These are phyloP conservation scores for Oppia nitens DNA, from an alignment of 1,140 invertebrate species.

Conservation along the genomic window DNA sequence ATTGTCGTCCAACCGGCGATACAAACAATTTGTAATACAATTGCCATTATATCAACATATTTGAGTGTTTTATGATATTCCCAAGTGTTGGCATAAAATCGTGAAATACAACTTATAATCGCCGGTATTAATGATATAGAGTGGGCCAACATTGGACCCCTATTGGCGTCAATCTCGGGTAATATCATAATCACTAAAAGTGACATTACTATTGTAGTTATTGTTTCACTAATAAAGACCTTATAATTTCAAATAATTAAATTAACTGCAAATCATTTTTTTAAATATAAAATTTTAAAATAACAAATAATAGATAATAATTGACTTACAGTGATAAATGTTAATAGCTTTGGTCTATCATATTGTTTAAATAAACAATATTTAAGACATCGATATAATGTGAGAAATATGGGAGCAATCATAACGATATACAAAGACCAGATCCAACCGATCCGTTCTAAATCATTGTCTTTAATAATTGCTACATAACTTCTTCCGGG, in stretches of 20 bases:
- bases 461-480: conserved; percentile 30
- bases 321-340: conserved; percentile 19
- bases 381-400: conserved; percentile 57
- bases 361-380: conserved; percentile 67
- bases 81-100: too few species aligned
- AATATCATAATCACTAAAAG: conserved; percentile 30
- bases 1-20: conserved; percentile 60
- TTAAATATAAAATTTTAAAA: too few species aligned
- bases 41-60: conserved; percentile 30
- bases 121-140: conserved; percentile 28
- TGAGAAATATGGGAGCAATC: conserved; percentile 66
- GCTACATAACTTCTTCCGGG: conserved; percentile 14
- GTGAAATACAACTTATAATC: conserved; percentile 36
- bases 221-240: conserved; percentile 27
- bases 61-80: too few species aligned
- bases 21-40: conserved; percentile 47
- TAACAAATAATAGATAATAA: neutral
- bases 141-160: conserved; percentile 27
- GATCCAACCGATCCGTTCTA: conserved; percentile 73
- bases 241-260: too few species aligned
- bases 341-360: conserved; percentile 10
- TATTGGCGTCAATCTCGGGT: conserved; percentile 28
- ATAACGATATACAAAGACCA: conserved; percentile 78
- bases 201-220: conserved; percentile 29
- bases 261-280: too few species aligned